These are phyloP conservation scores for Melieria omissa DNA, from an alignment of 2,888 invertebrate species.

Conservation along the genomic window DNA sequence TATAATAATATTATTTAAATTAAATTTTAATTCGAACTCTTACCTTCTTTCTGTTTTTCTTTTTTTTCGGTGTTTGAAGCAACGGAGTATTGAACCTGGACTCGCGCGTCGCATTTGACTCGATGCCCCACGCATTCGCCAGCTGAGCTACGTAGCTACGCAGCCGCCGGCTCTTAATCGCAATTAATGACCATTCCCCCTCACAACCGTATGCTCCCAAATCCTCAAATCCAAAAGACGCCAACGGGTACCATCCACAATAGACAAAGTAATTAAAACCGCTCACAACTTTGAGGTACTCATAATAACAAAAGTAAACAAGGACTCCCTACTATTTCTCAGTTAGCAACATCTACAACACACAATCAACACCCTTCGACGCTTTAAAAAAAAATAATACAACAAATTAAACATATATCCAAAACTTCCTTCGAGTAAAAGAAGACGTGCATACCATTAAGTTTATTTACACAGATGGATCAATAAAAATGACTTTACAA, in stretches of 20 bases:
- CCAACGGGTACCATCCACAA: background rate
- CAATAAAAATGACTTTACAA: background rate
- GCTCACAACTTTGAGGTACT: background rate
- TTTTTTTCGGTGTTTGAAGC: too few species aligned
- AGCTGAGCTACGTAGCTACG: too few species aligned
- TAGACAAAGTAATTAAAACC: background rate
- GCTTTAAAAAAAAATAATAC: slow-evolving; percentile 4
- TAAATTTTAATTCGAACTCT: too few species aligned
- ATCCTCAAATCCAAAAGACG: background rate
- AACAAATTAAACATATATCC: background rate
- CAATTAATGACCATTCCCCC: background rate
- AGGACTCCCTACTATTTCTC: background rate
- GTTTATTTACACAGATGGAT: slow-evolving; percentile 15
- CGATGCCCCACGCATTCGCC: too few species aligned
- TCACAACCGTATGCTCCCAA: background rate
- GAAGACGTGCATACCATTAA: background rate
- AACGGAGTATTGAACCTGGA: too few species aligned
- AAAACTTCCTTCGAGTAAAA: background rate
- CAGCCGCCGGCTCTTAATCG: too few species aligned
- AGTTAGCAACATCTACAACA: background rate
- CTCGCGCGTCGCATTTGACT: too few species aligned
- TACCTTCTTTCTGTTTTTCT: too few species aligned
- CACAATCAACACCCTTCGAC: background rate
- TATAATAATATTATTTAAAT: too few species aligned
- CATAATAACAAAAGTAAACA: too few species aligned